Base-by-base conservation (phyloP, 2,888 invertebrate genomes). In the Philereme vetulata region DNA sequence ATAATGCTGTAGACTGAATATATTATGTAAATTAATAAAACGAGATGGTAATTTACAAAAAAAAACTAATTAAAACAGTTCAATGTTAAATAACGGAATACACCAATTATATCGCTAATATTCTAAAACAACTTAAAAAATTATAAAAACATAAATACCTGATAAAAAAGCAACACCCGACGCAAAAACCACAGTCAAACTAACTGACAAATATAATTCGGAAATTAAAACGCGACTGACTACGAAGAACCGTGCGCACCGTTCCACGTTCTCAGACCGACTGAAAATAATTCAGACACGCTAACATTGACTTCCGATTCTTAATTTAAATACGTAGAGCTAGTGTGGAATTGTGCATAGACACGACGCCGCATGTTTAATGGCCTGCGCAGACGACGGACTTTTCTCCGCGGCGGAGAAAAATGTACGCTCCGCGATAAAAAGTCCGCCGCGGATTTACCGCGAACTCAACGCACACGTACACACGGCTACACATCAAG, bases 281-380 rank as follows among this genome's bases (percentile, higher is more conserved):
- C 70, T 70, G 66, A 65, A 67, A 54, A 62, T 50, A 50, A 53
- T 42, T 54, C 40, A 53, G 40, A 34, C 50, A 61, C 47, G 36
- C 54, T 63, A 65, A 61, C 67, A 67, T 70, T 67, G 67, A 71
- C 69, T 64, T 68, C 64, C 62, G 62, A 65, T 64, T 56, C 54
- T 58, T 61, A 60, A 57, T 59, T 66, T 66, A 51, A 64, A 51
- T 60, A 59, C 49, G 34, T 59, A 59, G 59, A 59, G 52, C 32
- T 49, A 42, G 46, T 40, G 33, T 11, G 49, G 42, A 21, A 21
- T 21, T 1, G 21, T 21, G 54, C 21, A 54, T 35, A 60, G 59
- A 54, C 42, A 54, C 42, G 50, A 46, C 54, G 49, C 50, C 4
- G 33, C n/a, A 21, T 21, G 21, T 21, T 21, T 21, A n/a, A n/a